phyloP scores from a whole-genome alignment of 2,113 vertebrate genomes.

The Acinonyx jubatus region DNA sequence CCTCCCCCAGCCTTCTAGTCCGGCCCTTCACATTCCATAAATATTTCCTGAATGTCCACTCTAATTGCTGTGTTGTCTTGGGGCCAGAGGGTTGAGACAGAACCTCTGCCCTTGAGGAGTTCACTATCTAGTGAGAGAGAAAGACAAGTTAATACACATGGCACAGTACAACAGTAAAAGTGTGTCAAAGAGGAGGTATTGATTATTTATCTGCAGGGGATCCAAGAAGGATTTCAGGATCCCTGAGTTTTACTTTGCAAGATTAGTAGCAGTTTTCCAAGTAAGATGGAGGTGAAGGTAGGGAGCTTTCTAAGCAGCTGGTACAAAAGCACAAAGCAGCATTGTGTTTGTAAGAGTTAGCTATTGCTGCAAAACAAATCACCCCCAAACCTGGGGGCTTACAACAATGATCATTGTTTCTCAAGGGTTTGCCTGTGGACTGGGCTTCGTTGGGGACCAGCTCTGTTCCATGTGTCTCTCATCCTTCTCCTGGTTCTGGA shows the following conservation, averaged over 20 bases:
- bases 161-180: neutral
- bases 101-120: neutral
- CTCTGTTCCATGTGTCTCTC: neutral
- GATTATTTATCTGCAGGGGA: neutral
- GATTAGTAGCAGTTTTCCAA: neutral
- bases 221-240: neutral
- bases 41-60: conserved; percentile 20
- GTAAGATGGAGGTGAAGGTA: neutral
- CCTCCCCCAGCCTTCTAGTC: neutral
- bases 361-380: neutral
- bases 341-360: neutral
- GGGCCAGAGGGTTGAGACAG: neutral
- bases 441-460: neutral
- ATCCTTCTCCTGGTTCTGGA: neutral
- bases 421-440: neutral
- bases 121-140: neutral
- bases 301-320: neutral
- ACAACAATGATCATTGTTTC: neutral
- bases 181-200: neutral
- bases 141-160: neutral
- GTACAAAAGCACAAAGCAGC: neutral
- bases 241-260: neutral
- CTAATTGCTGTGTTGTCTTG: neutral
- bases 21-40: conserved; percentile 34
- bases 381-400: neutral